Base-by-base conservation (phyloP, 2,113 vertebrate species). In the Rhinolophus ferrumequinum region DNA sequence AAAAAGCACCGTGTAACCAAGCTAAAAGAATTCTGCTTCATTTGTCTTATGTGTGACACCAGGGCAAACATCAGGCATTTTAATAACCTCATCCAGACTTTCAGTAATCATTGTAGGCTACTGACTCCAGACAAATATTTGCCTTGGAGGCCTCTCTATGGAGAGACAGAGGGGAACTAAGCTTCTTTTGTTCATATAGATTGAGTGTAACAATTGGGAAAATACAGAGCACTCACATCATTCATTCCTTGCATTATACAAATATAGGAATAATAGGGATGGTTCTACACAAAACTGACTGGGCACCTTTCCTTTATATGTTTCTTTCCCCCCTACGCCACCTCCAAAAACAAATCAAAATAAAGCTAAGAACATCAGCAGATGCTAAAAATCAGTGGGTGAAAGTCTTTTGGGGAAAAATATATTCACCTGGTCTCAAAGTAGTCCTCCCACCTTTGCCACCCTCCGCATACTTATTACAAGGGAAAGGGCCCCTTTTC, bases 81-180 rank as follows among this genome's bases (percentile, higher is more conserved):
- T 94, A 90, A 95, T 88, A 79, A 94, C 81, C 81, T 93, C 28
- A 15, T 28, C 50, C 56, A 80, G 95, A 52, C 95, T 38, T n/a
- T 67, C 19, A 3, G 56, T 9, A 64, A 90, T 84, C 88, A 90
- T 3, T n/a, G 77, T 0, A 44, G 90, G 94, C 94, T 70, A 33
- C 73, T 15, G 64, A 60, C 73, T 70, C 41, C 81, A 77, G 86
- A 87, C 93, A 97, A 97, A 92, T 96, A 88, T 97, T 97, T 97
- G 96, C 91, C 66, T 94, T 58, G 26, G 52, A 88, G 90, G 72
- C 54, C 92, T 89, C 73, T 75, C 62, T 80, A 6, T n/a, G 64
- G 88, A 66, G 50, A 90, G 56, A 86, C 28, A 2, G 70, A 72
- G 81, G 64, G 22, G 66, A 79, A 52, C 47, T 22, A 15, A 26